These are phyloP conservation scores for Meriones psammophilus DNA, from an alignment of 2,797 vertebrate species.

Conservation along the genomic window DNA sequence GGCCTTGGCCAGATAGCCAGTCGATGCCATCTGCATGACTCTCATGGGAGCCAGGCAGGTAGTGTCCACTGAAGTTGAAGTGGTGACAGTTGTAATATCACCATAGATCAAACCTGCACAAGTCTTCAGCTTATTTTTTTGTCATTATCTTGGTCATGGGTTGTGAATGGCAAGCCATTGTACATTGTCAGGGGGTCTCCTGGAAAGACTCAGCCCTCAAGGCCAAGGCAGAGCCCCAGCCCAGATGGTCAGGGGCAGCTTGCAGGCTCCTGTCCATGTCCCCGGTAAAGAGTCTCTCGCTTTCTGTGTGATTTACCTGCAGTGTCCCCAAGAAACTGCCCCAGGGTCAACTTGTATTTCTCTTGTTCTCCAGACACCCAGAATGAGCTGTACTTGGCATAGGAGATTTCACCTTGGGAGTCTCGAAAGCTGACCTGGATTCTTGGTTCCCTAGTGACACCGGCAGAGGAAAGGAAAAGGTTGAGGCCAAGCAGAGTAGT, in stretches of 20 bases:
- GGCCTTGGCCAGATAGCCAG: background rate
- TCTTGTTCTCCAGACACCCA: background rate
- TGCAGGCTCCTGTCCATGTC: background rate
- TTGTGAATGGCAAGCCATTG: background rate
- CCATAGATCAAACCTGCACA: background rate
- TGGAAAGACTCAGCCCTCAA: background rate
- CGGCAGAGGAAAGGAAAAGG: background rate
- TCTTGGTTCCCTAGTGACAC: background rate
- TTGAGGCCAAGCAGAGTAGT: background rate
- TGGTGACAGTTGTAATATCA: background rate
- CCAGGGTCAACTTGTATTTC: conserved; percentile 25
- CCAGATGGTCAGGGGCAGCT: background rate
- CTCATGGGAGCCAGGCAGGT: background rate
- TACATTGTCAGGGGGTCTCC: background rate
- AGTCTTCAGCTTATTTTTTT: fast-evolving
- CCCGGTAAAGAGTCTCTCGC: background rate
- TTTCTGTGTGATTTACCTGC: background rate
- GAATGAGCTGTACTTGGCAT: conserved; percentile 2
- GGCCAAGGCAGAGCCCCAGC: background rate
- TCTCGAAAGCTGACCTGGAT: background rate
- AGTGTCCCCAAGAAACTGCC: conserved; percentile 3
- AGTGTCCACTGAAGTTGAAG: background rate
- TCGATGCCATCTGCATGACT: background rate
- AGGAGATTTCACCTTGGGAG: background rate
- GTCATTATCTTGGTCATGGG: background rate